Conservation (phyloP, 23 tunicate genomes). For the Trididemnum nubilum region DNA sequence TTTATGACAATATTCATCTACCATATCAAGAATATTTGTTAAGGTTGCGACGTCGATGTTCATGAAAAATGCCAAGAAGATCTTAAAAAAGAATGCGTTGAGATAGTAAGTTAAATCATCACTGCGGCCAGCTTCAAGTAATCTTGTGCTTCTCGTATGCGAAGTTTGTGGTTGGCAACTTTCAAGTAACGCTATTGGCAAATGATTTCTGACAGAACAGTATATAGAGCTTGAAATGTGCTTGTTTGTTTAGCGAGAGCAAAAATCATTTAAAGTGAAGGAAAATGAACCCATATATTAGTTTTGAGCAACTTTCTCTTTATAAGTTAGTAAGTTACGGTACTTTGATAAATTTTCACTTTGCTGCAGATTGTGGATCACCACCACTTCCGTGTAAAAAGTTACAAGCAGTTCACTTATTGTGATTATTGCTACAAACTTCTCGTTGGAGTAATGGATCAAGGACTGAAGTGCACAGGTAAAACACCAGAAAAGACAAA, state of each 20-base stretch:
- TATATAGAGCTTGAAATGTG: too few relatives aligned
- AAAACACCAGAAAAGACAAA: not conserved
- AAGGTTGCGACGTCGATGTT: conserved; percentile 87
- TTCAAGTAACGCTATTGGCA: too few relatives aligned
- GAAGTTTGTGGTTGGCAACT: too few relatives aligned
- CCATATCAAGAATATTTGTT: too few relatives aligned
- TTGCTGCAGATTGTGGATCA: conserved; percentile 46
- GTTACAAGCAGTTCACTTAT: conserved; percentile 78
- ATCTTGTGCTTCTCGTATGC: too few relatives aligned
- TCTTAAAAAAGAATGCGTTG: conserved; percentile 68
- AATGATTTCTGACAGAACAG: too few relatives aligned
- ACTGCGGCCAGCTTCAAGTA: not conserved
- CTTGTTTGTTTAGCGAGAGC: too few relatives aligned
- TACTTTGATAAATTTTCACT: not conserved
- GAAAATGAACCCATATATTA: too few relatives aligned
- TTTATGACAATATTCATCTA: too few relatives aligned
- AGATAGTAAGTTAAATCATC: conserved; percentile 63
- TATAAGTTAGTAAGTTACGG: too few relatives aligned
- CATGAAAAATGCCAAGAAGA: conserved; percentile 91
- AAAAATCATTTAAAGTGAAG: too few relatives aligned
- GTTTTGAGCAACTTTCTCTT: too few relatives aligned
- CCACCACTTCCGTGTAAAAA: conserved; percentile 81
- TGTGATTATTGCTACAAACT: conserved; percentile 82
- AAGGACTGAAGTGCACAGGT: conserved; percentile 37
- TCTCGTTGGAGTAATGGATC: conserved; percentile 66